Base-by-base conservation (phyloP, 1,140 invertebrate species). In the Caenorhabditis latens region DNA sequence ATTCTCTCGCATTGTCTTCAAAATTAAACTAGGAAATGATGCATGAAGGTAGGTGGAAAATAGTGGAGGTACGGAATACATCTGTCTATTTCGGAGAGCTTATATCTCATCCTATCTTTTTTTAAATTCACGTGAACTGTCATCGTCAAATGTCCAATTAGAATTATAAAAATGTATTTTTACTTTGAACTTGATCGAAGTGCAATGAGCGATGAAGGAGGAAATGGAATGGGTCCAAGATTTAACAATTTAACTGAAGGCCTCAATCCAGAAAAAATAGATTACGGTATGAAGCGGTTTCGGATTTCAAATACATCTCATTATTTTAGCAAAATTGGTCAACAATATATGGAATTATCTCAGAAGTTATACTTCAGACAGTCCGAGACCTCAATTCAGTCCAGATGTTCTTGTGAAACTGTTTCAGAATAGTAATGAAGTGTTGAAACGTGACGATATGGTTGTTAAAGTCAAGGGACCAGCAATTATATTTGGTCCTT, bases 391-490 rank as follows among this genome's bases (percentile, higher is more conserved):
- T 24, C 71, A 79, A 50, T 79, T 79, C 46, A 50, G 53, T 53
- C 71, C 43, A 7, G 71, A 79, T 24, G 71, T 79, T 8, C 71
- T 79, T 24, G 8, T 50, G 8, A 79, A 79, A 79, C 46, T 79
- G 24, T 21, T 79, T 21, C 71, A 79, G 46, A 79, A 32, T 19
- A 79, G 71, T 24, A 8, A 50, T 4, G 71, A 79, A 24, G 46
- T 79, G 11, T 24, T 79, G 11, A 79, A 53, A 50, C 43, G 53
- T 19, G 71, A 79, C 24, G 71, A 50, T 21, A 79, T 79, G 71
- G 46, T 79, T 24, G 71, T 79, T 7, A 79, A 79, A 50, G 71
- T 79, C 46, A 50, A 48, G n/a, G 71, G 71, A 9, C 71, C 71
- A 7, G 46, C 46, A 21, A 24, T 50, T 2, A 24, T 79, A 19